Conservation (phyloP, 2,888 invertebrate species). For the Agriotes lineatus region DNA sequence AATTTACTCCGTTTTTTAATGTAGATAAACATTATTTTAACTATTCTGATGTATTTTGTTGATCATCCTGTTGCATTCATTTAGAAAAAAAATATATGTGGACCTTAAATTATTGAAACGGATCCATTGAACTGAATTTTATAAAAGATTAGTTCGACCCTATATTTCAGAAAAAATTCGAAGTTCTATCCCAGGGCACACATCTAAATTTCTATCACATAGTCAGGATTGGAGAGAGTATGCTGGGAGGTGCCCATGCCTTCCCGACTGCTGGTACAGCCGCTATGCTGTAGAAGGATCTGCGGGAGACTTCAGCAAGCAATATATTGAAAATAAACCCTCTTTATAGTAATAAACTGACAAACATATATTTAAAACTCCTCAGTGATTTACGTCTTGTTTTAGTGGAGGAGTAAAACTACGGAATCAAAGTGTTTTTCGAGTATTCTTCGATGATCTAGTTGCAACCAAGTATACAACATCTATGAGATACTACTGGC, state of each 20-base stretch:
- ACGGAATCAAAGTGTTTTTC: slow-evolving; percentile 71
- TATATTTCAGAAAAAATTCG: slow-evolving; percentile 5
- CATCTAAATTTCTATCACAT: background rate
- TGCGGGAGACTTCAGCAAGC: slow-evolving; percentile 68
- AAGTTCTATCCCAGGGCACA: slow-evolving; percentile 3
- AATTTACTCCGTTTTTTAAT: too few species aligned
- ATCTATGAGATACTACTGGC: slow-evolving; percentile 78
- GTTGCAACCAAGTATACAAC: slow-evolving; percentile 76
- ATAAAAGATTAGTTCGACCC: too few species aligned
- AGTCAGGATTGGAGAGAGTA: background rate
- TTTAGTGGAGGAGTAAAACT: slow-evolving; percentile 61
- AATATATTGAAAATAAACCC: slow-evolving; percentile 65
- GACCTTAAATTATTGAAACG: too few species aligned
- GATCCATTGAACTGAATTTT: too few species aligned
- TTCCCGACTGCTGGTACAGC: slow-evolving; percentile 75
- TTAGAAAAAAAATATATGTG: too few species aligned
- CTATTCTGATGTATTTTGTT: too few species aligned
- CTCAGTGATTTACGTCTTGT: too few species aligned
- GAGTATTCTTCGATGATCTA: slow-evolving; percentile 76
- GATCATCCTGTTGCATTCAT: too few species aligned
- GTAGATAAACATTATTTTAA: too few species aligned
- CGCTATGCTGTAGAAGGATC: slow-evolving; percentile 76
- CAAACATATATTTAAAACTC: too few species aligned
- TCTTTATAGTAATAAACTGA: slow-evolving; percentile 71
- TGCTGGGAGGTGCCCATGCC: slow-evolving; percentile 69